Percentiles rank a stretch among this genome's conserved stretches.
phyloP scores from a whole-genome alignment of 2,797 vertebrate genomes.

The Pipistrellus pipistrellus region DNA sequence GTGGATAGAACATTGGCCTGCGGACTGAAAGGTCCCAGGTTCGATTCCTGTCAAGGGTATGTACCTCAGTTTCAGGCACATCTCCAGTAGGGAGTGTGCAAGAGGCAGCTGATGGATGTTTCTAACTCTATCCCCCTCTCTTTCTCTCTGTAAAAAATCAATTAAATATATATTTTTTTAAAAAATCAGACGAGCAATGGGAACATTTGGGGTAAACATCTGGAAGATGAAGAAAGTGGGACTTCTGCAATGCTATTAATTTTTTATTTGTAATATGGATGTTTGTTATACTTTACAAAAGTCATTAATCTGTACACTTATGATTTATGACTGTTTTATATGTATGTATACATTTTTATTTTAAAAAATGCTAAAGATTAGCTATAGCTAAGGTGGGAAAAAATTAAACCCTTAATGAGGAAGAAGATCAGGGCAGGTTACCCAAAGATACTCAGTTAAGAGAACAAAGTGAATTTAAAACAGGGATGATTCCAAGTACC shows the following conservation, averaged over 20 bases:
- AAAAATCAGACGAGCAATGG: not conserved
- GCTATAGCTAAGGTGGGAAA: not conserved
- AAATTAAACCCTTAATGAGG: not conserved
- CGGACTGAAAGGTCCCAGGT: too few relatives aligned
- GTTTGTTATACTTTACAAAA: not conserved
- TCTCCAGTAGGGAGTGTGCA: too few relatives aligned
- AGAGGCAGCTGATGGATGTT: too few relatives aligned
- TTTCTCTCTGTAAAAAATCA: too few relatives aligned
- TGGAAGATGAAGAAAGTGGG: not conserved
- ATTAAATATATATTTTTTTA: too few relatives aligned
- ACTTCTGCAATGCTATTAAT: not conserved
- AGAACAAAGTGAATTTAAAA: not conserved
- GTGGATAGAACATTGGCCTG: too few relatives aligned
- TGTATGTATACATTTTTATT: not conserved
- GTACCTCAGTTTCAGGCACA: too few relatives aligned
- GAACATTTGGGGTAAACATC: not conserved
- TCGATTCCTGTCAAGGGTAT: too few relatives aligned
- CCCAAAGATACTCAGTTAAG: not conserved
- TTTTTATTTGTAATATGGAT: not conserved
- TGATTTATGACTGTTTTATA: not conserved
- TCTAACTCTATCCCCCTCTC: too few relatives aligned
- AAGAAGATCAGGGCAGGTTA: not conserved
- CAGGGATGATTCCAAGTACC: too few relatives aligned
- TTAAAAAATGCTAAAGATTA: not conserved
- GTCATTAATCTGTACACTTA: not conserved